Evolutionary conservation across 2,797 vertebrate genomes (phyloP), one percentile per base, ranked within the genome.

Genomic region (Thalassophryne amazonica): DNA sequence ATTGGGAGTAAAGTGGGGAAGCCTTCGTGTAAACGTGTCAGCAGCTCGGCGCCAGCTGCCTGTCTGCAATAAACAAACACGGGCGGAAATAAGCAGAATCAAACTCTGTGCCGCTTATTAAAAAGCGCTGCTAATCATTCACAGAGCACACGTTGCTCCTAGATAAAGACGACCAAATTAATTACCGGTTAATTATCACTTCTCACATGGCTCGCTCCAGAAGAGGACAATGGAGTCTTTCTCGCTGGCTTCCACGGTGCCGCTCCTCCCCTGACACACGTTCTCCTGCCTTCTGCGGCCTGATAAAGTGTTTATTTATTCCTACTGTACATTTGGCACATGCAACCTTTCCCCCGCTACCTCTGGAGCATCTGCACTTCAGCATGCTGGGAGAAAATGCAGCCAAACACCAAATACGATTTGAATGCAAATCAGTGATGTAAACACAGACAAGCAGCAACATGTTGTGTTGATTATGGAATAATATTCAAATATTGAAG

Each of bases 131-230:
- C 78, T 84, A 86, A 84, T 86, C 85, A 86, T 73, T 77, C 47
- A 56, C 72, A 48, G 76, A 73, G 78, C 86, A 84, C 85, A 83
- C 85, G 58, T 63, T 70, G 84, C 77, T 78, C 64, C 60, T 76
- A 83, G 83, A 86, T 89, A 86, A 83, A 86, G 75, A 81, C 64
- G 73, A 63, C 67, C 73, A 86, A 87, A 89, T 87, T 83, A 87
- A 89, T 89, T 86, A 86, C 74, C 76, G 80, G 78, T 81, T 86
- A 87, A 89, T 89, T 86, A 85, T 85, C 81, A 73, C 81, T 76
- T 79, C 83, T 85, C 84, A 76, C 82, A 65, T 72, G 53, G 75
- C 78, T 79, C 37, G 48, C 79, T 80, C 46, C n/a, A 13, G 76
- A 81, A 60, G 62, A 78, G 75, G 77, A 86, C 81, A 84, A 85